A percentile compares a stretch with the other conserved stretches of the same genome.
Conservation (phyloP, 2,888 invertebrate genomes). For the Phytoseiulus persimilis region DNA sequence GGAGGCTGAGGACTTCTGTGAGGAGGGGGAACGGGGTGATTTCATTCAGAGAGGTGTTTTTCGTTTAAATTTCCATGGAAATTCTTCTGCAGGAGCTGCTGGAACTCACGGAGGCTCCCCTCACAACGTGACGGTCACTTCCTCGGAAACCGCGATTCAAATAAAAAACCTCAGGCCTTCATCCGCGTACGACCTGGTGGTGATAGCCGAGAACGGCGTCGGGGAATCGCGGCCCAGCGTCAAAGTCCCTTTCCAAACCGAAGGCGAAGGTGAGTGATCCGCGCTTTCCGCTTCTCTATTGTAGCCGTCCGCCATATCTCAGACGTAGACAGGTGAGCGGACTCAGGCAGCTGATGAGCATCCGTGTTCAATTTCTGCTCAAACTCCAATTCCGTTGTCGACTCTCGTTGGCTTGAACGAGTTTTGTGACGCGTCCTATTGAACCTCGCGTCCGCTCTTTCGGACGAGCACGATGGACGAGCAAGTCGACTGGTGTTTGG, state of each 20-base stretch:
- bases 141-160: constrained; percentile 40
- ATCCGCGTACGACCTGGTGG: constrained; percentile 49
- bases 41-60: neutral
- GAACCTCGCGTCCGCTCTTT: neutral
- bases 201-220: constrained; percentile 50
- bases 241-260: constrained; percentile 48
- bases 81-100: constrained; percentile 41
- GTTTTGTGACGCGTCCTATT: constrained; percentile 35
- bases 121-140: constrained; percentile 39
- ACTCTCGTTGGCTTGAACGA: constrained; percentile 42
- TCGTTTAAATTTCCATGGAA: neutral
- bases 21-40: too few relatives aligned
- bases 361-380: neutral
- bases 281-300: neutral
- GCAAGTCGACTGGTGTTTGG: neutral
- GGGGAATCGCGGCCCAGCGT: constrained; percentile 49
- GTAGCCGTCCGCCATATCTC: neutral
- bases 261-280: constrained; percentile 49
- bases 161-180: constrained; percentile 48
- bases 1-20: too few relatives aligned
- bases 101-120: constrained; percentile 30
- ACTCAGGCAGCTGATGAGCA: constrained; percentile 31
- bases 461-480: neutral
- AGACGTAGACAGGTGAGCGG: constrained; percentile 33
- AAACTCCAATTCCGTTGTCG: constrained; percentile 27